A percentile compares a stretch with the other conserved stretches of the same genome.
These are phyloP conservation scores for Alcis repandata DNA, from an alignment of 2,888 invertebrate genomes.

Conservation along the genomic window DNA sequence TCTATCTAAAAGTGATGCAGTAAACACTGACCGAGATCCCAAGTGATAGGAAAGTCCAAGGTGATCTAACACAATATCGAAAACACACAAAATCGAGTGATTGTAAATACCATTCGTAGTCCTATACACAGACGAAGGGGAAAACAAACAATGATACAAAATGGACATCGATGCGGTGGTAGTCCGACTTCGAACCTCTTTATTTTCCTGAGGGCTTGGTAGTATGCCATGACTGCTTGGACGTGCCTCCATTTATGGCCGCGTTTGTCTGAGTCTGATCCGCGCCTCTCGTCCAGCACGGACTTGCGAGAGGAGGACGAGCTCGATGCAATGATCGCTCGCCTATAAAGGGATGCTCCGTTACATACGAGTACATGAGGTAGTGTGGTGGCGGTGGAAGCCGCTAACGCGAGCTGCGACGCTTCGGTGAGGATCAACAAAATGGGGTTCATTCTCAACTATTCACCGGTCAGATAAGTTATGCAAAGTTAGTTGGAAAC, in stretches of 20 bases:
- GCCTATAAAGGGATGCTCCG: constrained; percentile 82
- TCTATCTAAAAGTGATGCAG: constrained; percentile 57
- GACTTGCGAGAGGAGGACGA: constrained; percentile 82
- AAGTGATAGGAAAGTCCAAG: constrained; percentile 76
- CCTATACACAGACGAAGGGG: constrained; percentile 82
- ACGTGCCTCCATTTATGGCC: constrained; percentile 95
- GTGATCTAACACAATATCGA: constrained; percentile 80
- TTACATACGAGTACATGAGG: constrained; percentile 67
- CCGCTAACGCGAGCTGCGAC: constrained; percentile 56
- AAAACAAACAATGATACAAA: constrained; percentile 78
- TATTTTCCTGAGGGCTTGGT: constrained; percentile 95
- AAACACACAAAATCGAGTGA: constrained; percentile 82
- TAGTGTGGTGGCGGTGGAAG: constrained; percentile 62
- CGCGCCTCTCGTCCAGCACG: constrained; percentile 76
- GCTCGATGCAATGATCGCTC: constrained; percentile 83
- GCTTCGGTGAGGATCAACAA: constrained; percentile 53
- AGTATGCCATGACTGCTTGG: constrained; percentile 95
- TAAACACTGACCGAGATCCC: constrained; percentile 71
- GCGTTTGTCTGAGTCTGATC: constrained; percentile 79
- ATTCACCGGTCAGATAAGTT: neutral
- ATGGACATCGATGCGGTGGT: constrained; percentile 74
- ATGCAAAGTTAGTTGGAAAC: neutral
- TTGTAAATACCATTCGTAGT: constrained; percentile 79
- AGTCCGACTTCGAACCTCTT: constrained; percentile 90
- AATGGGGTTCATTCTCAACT: neutral